Evolutionary conservation across 1,140 invertebrate species (phyloP), one percentile per base, ranked within the genome.

Genomic region (Delia radicum): DNA sequence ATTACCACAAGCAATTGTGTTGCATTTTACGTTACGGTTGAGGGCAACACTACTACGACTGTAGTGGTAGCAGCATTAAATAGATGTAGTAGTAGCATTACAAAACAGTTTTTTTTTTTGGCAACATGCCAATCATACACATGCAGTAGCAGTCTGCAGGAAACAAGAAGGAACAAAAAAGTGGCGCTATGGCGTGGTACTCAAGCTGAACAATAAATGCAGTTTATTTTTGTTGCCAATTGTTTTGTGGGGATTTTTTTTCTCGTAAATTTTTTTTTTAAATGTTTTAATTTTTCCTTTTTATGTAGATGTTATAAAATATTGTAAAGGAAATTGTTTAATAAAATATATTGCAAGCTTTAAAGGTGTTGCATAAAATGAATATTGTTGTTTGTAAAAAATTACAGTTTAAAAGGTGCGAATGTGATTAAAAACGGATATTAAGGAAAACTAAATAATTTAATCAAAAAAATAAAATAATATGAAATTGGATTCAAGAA

Each of bases 151-250:
- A 67, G 13, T 2, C 28, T 29, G 10, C 63, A 21, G 13, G 65
- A 4, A 15, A 18, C 46, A 37, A 37, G 29, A n/a, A 28, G 61
- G 6, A 27, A 27, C 27, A 27, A 15, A 28, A 55, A 6, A 21
- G 48, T n/a, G n/a, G n/a, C n/a, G n/a, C n/a, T 61, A 24, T 61
- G 63, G 63, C 12, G 28, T 12, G 27, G 27, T 29, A 67, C 5
- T 21, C 8, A 21, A 55, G 46, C 63, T 33, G n/a, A 33, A 69
- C 65, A 69, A 69, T 33, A 69, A 69, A 33, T 69, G 65, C 65
- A 69, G 65, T 69, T 69, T 33, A 69, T 69, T 69, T n/a, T 69
- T 69, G 31, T 69, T 55, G 65, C 15, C 65, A 69, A 69, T 69
- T 69, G 65, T 69, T 69, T 69, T 29, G 29, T 18, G 46, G 18